Evolutionary conservation across 2,888 invertebrate genomes (phyloP), one percentile per base, ranked within the genome.

Genomic region (Eledone cirrhosa): DNA sequence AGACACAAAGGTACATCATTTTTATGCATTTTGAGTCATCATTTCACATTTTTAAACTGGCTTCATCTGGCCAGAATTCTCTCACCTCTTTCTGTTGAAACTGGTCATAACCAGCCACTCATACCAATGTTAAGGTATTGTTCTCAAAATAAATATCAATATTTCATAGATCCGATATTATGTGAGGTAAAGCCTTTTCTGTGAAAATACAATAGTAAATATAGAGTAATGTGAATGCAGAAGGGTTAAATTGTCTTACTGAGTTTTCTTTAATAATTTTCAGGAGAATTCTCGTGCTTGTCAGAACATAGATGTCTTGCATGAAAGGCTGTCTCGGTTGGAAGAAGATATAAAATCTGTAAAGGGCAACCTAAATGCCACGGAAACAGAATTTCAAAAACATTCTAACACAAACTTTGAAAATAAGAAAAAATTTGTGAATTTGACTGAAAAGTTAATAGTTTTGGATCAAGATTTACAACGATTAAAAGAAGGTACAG

Each of bases 1-100:
- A 22, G 79, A 81, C 29, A 29, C 80, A 24, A 53, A 81, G 77
- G 81, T 81, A 33, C 65, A 47, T 63, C 27, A 16, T 24, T 75
- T 19, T 72, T 41, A 11, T 41, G 11, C 11, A 41, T n/a, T 22
- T 74, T n/a, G n/a, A n/a, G n/a, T n/a, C 53, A 24, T 31, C 29
- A n/a, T 72, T 48, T 7, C 13, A 74, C 29, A 53, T 11, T 67
- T 29, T 69, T 14, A 47, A 19, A n/a, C 22, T 53, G 8, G 19
- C n/a, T n/a, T n/a, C n/a, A n/a, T n/a, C n/a, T n/a, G n/a, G n/a
- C n/a, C n/a, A n/a, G n/a, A n/a, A n/a, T n/a, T n/a, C n/a, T n/a
- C n/a, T n/a, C n/a, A n/a, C n/a, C n/a, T n/a, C n/a, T n/a, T n/a
- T n/a, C n/a, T n/a, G n/a, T n/a, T n/a, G n/a, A n/a, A n/a, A n/a